These are phyloP conservation scores for Oreochromis niloticus DNA, from an alignment of 2,113 vertebrate genomes.

Conservation along the genomic window DNA sequence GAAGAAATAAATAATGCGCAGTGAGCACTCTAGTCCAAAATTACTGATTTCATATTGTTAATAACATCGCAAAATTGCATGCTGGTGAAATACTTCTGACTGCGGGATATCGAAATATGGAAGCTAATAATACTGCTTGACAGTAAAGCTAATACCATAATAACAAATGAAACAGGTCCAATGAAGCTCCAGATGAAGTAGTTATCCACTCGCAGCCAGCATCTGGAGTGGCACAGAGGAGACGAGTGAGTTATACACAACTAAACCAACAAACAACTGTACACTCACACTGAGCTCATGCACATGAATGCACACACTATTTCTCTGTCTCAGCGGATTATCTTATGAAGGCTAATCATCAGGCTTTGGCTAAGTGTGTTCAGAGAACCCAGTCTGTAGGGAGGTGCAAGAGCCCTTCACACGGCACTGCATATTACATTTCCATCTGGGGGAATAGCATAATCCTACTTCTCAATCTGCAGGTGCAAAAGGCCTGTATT, in stretches of 20 bases:
- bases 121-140: slow-evolving; percentile 15
- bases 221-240: slow-evolving; percentile 70
- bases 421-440: slow-evolving; percentile 53
- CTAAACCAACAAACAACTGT: slow-evolving; percentile 14
- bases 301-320: slow-evolving; percentile 20
- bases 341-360: slow-evolving; percentile 68
- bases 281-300: background rate
- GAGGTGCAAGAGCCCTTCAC: slow-evolving; percentile 50
- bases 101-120: slow-evolving; percentile 5
- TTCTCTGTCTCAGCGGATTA: slow-evolving; percentile 61
- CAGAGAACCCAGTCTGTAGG: slow-evolving; percentile 50
- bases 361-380: slow-evolving; percentile 66
- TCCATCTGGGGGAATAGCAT: slow-evolving; percentile 52
- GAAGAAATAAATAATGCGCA: background rate
- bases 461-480: slow-evolving; percentile 67
- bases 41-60: background rate
- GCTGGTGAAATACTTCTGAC: background rate
- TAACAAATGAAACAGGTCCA: slow-evolving; percentile 88
- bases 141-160: slow-evolving; percentile 79
- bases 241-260: slow-evolving; percentile 20
- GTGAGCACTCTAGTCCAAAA: background rate
- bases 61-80: background rate
- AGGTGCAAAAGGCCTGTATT: slow-evolving; percentile 66
- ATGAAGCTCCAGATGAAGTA: slow-evolving; percentile 97
- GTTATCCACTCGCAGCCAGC: slow-evolving; percentile 91